Percentiles rank a stretch among this genome's conserved stretches.
phyloP scores from a whole-genome alignment of 1,140 invertebrate species.

The Meloidogyne floridensis region DNA sequence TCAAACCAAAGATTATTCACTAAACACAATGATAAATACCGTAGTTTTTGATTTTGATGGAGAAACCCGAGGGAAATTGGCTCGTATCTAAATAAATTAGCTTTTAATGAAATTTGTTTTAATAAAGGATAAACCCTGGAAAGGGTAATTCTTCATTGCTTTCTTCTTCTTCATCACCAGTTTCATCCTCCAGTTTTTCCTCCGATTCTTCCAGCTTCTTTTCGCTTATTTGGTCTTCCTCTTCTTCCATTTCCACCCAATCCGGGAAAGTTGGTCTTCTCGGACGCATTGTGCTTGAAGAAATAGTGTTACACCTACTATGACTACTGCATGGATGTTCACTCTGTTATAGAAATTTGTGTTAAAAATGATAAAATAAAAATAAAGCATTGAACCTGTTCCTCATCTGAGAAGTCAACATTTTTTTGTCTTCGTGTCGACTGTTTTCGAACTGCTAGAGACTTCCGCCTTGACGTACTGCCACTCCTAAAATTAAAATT shows the following conservation, averaged over 20 bases:
- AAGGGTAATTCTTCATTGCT: conserved; percentile 45
- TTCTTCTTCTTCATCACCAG: conserved; percentile 15
- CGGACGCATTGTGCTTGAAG: no score
- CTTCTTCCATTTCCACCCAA: no score
- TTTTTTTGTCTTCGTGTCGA: background rate
- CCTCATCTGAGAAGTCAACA: no score
- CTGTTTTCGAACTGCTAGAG: conserved; percentile 16
- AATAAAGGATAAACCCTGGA: conserved; percentile 42
- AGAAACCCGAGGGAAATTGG: conserved; percentile 74
- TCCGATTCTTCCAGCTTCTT: no score
- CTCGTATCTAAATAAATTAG: conserved; percentile 19
- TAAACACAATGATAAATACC: conserved; percentile 84
- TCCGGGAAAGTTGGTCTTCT: no score
- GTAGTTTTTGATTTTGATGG: conserved; percentile 80
- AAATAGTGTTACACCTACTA: no score
- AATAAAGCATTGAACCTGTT: no score
- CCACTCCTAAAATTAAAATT: conserved; percentile 2
- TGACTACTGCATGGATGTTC: no score
- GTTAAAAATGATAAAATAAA: no score
- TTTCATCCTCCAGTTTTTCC: conserved; percentile 33
- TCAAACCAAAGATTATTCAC: conserved; percentile 99
- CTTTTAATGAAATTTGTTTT: no score
- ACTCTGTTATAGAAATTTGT: no score
- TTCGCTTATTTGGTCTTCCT: no score
- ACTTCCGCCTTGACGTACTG: conserved; percentile 15